phyloP scores from a whole-genome alignment of 2,888 invertebrate species.

The Dryocosmus kuriphilus region DNA sequence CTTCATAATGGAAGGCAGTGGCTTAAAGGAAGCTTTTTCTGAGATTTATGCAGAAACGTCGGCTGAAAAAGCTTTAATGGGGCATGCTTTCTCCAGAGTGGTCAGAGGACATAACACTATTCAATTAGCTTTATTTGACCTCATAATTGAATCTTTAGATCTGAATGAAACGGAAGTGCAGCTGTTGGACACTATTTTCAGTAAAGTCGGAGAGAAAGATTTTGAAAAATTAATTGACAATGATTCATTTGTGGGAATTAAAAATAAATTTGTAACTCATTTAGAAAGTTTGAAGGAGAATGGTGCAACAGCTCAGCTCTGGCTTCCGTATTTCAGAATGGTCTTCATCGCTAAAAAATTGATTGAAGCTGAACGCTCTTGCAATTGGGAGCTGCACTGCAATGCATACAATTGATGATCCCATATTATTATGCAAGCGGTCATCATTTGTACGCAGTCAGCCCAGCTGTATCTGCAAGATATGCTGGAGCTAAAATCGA shows the following conservation, averaged over 20 bases:
- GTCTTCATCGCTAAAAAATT: slow-evolving; percentile 63
- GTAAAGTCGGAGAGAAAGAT: neutral
- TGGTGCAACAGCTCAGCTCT: slow-evolving; percentile 59
- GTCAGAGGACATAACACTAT: slow-evolving; percentile 32
- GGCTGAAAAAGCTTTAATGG: too few relatives aligned
- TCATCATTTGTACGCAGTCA: slow-evolving; percentile 71
- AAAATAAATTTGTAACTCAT: slow-evolving; percentile 18
- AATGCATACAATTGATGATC: slow-evolving; percentile 64
- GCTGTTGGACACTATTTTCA: neutral
- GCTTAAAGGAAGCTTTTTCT: slow-evolving; percentile 60
- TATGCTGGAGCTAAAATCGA: slow-evolving; percentile 63
- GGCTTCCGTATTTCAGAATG: slow-evolving; percentile 65
- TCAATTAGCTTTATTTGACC: slow-evolving; percentile 33
- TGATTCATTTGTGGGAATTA: neutral
- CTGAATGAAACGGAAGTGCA: slow-evolving; percentile 4
- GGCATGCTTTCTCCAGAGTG: slow-evolving; percentile 48
- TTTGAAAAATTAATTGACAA: neutral
- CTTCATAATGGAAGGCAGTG: slow-evolving; percentile 58
- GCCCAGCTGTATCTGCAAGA: slow-evolving; percentile 72
- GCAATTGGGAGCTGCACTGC: slow-evolving; percentile 66
- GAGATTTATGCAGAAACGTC: slow-evolving; percentile 62
- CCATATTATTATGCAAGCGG: slow-evolving; percentile 72
- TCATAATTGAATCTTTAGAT: neutral
- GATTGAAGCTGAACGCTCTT: slow-evolving; percentile 66
- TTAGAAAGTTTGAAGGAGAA: neutral